phyloP scores from a whole-genome alignment of 2,888 invertebrate genomes.

The Agriotes lineatus region DNA sequence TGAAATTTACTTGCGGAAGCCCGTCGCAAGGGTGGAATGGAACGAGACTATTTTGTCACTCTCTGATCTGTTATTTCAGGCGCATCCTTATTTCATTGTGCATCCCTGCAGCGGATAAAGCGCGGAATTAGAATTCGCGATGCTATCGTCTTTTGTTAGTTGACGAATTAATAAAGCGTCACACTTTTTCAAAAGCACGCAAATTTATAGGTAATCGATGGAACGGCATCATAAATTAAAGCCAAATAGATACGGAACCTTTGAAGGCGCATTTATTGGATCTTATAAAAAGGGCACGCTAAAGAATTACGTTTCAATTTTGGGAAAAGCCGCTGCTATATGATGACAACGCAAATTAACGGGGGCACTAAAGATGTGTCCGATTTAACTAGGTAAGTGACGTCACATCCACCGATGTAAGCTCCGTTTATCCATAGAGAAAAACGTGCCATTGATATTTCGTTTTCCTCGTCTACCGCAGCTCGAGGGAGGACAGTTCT shows the following conservation, averaged over 20 bases:
- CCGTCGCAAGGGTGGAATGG: conserved; percentile 19
- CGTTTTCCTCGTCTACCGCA: neutral
- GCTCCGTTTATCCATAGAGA: conserved; percentile 9
- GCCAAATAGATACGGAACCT: conserved; percentile 8
- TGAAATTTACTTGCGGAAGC: conserved; percentile 22
- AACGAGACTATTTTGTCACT: conserved; percentile 24
- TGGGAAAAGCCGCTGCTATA: neutral
- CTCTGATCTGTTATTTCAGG: conserved; percentile 41
- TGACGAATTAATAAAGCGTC: conserved; percentile 13
- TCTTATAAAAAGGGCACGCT: conserved; percentile 4
- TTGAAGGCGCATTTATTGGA: conserved; percentile 11
- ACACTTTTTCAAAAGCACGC: conserved; percentile 3
- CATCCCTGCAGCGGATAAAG: neutral
- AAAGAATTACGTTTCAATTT: conserved; percentile 8
- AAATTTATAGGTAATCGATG: conserved; percentile 14
- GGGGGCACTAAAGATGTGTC: neutral
- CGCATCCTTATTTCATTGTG: conserved; percentile 15
- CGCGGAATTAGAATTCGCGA: neutral
- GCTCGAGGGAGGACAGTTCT: conserved; percentile 21
- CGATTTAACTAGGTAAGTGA: conserved; percentile 3
- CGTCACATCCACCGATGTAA: conserved; percentile 5
- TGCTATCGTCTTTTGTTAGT: neutral
- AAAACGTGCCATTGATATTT: neutral
- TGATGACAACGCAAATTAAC: conserved; percentile 1
- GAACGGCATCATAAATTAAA: conserved; percentile 13